These are phyloP conservation scores for Theocolax elegans DNA, from an alignment of 1,140 invertebrate species.

Conservation along the genomic window DNA sequence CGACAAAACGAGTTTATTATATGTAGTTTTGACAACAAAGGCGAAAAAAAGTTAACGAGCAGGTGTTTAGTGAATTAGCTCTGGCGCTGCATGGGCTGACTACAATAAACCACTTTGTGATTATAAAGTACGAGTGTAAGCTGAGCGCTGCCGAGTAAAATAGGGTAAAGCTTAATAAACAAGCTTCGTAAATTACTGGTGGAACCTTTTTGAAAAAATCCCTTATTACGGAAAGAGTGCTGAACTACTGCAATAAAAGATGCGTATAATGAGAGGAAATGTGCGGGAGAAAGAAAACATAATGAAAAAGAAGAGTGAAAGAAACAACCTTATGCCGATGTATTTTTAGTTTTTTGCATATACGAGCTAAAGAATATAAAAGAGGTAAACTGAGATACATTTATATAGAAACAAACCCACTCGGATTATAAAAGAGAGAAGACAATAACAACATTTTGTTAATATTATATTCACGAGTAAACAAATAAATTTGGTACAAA, in stretches of 20 bases:
- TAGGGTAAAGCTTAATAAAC: conserved; percentile 15
- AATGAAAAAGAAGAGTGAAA: conserved; percentile 5
- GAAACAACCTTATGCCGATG: too few species aligned
- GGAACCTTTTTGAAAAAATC: not conserved
- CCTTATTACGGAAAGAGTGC: not conserved
- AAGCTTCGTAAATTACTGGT: not conserved
- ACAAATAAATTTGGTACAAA: too few species aligned
- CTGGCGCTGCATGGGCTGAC: not conserved
- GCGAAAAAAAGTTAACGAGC: not conserved
- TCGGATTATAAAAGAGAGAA: too few species aligned
- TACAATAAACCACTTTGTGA: conserved; percentile 27
- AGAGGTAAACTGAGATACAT: too few species aligned
- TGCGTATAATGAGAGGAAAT: not conserved
- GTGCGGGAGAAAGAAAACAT: not conserved
- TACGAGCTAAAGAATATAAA: not conserved
- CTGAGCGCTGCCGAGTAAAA: not conserved
- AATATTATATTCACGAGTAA: too few species aligned
- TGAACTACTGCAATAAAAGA: not conserved
- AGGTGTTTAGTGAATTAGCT: conserved; percentile 26
- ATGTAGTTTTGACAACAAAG: too few species aligned
- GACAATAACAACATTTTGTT: too few species aligned
- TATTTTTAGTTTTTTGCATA: too few species aligned
- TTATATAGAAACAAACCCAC: too few species aligned
- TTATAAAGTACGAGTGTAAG: conserved; percentile 18
- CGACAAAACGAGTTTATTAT: too few species aligned